Conservation (phyloP, 2,797 vertebrate genomes). For the Diplodus puntazzo region DNA sequence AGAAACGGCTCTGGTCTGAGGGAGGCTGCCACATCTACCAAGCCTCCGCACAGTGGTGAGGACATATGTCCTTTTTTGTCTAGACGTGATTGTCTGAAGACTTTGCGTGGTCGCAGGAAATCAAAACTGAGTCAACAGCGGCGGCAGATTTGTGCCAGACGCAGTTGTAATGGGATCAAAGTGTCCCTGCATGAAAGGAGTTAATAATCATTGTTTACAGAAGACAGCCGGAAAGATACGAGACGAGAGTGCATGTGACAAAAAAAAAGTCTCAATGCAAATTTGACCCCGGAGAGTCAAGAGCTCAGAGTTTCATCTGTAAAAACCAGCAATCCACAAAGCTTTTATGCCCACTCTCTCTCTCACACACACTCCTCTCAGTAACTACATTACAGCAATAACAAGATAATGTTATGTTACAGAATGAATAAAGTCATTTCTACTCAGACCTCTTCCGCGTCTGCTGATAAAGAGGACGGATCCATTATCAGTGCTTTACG, state of each 20-base stretch:
- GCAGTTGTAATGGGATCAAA: conserved; percentile 54
- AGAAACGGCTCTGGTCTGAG: conserved; percentile 52
- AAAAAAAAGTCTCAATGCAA: conserved; percentile 24
- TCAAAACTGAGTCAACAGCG: conserved; percentile 59
- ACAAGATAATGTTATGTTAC: conserved; percentile 64
- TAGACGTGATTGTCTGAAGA: conserved; percentile 55
- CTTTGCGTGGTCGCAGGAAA: conserved; percentile 64
- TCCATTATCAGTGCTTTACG: conserved; percentile 61
- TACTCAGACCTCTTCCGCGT: conserved; percentile 55
- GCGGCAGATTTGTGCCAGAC: conserved; percentile 58
- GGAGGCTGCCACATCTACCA: conserved; percentile 60
- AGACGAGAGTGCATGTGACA: conserved; percentile 59
- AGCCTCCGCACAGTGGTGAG: conserved; percentile 37
- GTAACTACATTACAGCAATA: conserved; percentile 58
- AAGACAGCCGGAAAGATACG: conserved; percentile 57
- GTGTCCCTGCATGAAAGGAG: conserved; percentile 47
- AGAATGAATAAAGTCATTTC: conserved; percentile 65
- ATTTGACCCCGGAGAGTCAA: conserved; percentile 37
- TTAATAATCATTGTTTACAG: conserved; percentile 60
- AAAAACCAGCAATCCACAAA: conserved; percentile 45
- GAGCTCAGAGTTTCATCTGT: conserved; percentile 44
- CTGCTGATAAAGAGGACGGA: conserved; percentile 64
- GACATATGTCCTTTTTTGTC: conserved; percentile 50
- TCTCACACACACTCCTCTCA: background rate
- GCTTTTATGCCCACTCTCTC: conserved; percentile 52